phyloP scores from a whole-genome alignment of 2,797 vertebrate genomes.

The Synanceia verrucosa region DNA sequence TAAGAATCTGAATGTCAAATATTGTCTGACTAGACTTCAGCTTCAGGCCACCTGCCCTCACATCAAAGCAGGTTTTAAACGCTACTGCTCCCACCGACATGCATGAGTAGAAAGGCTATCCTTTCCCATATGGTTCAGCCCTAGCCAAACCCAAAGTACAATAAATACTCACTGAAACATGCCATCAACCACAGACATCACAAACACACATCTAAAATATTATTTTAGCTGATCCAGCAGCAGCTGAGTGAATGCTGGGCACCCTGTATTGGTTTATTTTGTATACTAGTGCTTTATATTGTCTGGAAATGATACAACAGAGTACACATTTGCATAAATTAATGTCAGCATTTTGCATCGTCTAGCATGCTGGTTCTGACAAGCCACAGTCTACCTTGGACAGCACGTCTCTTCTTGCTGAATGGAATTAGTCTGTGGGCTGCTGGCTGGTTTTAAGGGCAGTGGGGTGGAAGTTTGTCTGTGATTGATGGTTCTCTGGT shows the following conservation, averaged over 20 bases:
- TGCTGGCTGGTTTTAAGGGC: constrained; percentile 28
- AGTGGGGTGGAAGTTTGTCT: constrained; percentile 27
- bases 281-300: neutral
- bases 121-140: constrained; percentile 32
- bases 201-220: constrained; percentile 16
- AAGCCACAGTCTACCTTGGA: neutral
- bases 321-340: no score
- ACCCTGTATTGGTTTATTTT: neutral
- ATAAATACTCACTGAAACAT: constrained; percentile 43
- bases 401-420: constrained; percentile 29
- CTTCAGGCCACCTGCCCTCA: constrained; percentile 8
- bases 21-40: neutral
- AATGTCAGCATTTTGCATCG: neutral
- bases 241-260: neutral
- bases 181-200: constrained; percentile 44
- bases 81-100: constrained; percentile 26
- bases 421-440: constrained; percentile 23
- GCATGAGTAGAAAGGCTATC: constrained; percentile 37
- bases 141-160: constrained; percentile 36
- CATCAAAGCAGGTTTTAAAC: neutral
- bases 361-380: neutral
- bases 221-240: constrained; percentile 5
- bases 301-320: neutral
- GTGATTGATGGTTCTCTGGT: constrained; percentile 51
- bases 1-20: constrained; percentile 9